Evolutionary conservation across 2,888 invertebrate species (phyloP), one percentile per base, ranked within the genome.

Genomic region (Phyto melanocephala): DNA sequence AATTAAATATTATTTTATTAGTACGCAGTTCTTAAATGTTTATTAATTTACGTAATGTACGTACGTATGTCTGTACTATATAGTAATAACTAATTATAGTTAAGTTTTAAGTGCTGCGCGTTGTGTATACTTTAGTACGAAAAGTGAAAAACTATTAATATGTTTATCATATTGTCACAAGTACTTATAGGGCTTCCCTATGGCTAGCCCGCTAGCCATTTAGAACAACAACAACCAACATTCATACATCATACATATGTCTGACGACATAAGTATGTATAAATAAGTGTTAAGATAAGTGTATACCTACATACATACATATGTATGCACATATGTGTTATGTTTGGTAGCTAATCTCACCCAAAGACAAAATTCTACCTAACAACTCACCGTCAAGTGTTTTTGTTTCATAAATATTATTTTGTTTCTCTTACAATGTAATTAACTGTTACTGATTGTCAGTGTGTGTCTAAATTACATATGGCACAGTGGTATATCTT

Each of bases 151-250:
- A 75, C 60, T 70, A 81, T 83, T 81, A 72, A 70, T 75, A 71
- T 71, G 80, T 28, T 33, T 45, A 47, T 54, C 17, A 47, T 70
- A 56, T 70, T 56, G 80, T 70, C 77, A 58, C 54, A 47, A 63
- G 71, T 80, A 81, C 71, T 84, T 84, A 72, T 80, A 80, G 50
- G 79, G 65, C 70, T 77, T 82, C 80, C 4, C 6, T 20, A 42
- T 75, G 52, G 42, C 45, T 13, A 54, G 67, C 22, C 40, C 20
- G 40, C 72, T 24, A 62, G 33, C 33, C 35, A 67, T 45, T 42
- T 50, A 71, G 70, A 47, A 63, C 54, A 62, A 47, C 13, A 10
- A 37, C 15, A 40, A 1, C 17, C 42, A 56, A 28, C 28, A n/a
- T 40, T 24, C 24, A 54, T 37, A 50, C 8, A 15, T n/a, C 22